These are phyloP conservation scores for Otolemur crassicaudatus DNA, from an alignment of 2,797 vertebrate genomes.

Conservation along the genomic window DNA sequence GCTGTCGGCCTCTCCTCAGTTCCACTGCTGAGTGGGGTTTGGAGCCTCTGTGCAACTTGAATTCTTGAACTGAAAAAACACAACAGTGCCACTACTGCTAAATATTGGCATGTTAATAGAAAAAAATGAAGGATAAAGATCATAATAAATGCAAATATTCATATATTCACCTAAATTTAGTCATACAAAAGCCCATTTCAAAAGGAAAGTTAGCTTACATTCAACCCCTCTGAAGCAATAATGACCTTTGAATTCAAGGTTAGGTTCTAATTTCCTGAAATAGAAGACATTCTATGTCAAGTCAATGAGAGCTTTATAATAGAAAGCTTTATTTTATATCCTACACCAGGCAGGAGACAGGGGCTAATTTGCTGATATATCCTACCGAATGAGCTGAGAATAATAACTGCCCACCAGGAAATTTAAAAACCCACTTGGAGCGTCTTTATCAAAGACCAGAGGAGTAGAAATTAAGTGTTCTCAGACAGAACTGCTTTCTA, in stretches of 20 bases:
- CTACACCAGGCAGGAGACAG: not conserved
- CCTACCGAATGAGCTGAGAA: conserved; percentile 42
- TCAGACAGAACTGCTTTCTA: not conserved
- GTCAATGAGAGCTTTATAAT: not conserved
- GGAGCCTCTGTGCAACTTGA: not conserved
- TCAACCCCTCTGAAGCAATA: not conserved
- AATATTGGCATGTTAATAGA: not conserved
- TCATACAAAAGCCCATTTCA: not conserved
- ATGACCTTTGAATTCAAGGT: conserved; percentile 42
- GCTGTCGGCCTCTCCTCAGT: not conserved
- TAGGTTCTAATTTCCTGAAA: conserved; percentile 23
- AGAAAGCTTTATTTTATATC: conserved; percentile 44
- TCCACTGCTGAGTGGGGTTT: not conserved
- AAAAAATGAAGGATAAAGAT: conserved; percentile 18
- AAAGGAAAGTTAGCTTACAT: not conserved
- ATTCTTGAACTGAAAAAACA: not conserved
- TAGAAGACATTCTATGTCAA: conserved; percentile 24
- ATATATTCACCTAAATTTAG: not conserved
- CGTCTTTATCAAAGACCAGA: conserved; percentile 1
- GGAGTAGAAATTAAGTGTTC: not conserved
- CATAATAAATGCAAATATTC: conserved; percentile 17
- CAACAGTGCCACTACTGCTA: not conserved
- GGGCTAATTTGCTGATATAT: conserved; percentile 26
- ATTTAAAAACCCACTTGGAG: conserved; percentile 34
- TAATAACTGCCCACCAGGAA: conserved; percentile 10